Percentiles rank a stretch among this genome's conserved stretches.
Conservation (phyloP, 2,888 invertebrate genomes). For the Drosophila suboccidentalis region DNA sequence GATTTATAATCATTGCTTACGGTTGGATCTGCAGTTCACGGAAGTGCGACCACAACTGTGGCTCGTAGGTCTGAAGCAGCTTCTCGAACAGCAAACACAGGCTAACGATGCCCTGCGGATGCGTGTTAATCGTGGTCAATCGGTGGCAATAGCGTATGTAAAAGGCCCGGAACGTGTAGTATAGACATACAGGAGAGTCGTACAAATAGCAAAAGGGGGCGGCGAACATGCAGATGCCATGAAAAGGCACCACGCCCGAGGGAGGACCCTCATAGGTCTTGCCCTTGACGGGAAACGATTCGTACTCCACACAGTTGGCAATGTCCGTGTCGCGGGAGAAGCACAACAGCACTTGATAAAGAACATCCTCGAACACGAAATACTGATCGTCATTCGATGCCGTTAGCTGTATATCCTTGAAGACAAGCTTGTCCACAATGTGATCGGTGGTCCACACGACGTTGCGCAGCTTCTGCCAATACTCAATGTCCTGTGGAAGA, state of each 20-base stretch:
- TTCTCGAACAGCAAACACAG: slow-evolving; percentile 95
- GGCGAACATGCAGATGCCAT: slow-evolving; percentile 99
- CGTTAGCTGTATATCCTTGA: slow-evolving; percentile 98
- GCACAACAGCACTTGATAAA: slow-evolving; percentile 96
- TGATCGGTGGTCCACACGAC: slow-evolving; percentile 95
- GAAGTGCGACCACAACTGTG: slow-evolving; percentile 96
- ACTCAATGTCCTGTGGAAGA: slow-evolving; percentile 88
- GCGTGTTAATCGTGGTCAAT: slow-evolving; percentile 96
- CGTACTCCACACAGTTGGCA: slow-evolving; percentile 89
- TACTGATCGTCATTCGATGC: slow-evolving; percentile 99
- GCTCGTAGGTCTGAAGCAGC: slow-evolving; percentile 95
- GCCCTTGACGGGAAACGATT: slow-evolving; percentile 82
- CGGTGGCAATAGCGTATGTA: slow-evolving; percentile 97
- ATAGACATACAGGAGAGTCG: slow-evolving; percentile 94
- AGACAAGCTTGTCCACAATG: slow-evolving; percentile 96
- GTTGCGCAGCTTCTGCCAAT: slow-evolving; percentile 93
- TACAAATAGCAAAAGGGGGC: slow-evolving; percentile 97
- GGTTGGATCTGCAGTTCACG: slow-evolving; percentile 95
- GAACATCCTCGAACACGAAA: slow-evolving; percentile 98
- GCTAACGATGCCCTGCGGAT: slow-evolving; percentile 95
- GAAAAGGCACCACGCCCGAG: slow-evolving; percentile 97
- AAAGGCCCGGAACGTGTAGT: slow-evolving; percentile 95
- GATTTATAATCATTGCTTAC: slow-evolving; percentile 88
- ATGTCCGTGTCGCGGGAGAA: slow-evolving; percentile 96
- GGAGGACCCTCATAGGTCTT: slow-evolving; percentile 89